A percentile compares a stretch with the other conserved stretches of the same genome.
Evolutionary conservation across 2,888 invertebrate genomes (phyloP).

Genomic region (Erannis defoliaria): DNA sequence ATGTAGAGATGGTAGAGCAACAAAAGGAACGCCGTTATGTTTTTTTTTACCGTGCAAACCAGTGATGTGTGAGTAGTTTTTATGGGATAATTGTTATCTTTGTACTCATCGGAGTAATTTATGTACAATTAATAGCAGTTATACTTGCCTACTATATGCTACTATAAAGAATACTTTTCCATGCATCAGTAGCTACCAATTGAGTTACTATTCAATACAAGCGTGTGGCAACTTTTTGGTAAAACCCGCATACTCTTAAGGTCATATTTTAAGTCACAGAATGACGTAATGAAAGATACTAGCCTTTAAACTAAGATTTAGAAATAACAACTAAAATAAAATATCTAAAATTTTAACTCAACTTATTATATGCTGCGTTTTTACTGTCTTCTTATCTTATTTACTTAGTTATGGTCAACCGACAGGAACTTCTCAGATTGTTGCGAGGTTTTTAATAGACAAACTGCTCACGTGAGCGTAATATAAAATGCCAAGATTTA

Average conservation of each 20-base stretch:
- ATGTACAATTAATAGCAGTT: not conserved
- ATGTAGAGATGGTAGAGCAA: constrained; percentile 4
- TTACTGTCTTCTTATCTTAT: not conserved
- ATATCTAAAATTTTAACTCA: not conserved
- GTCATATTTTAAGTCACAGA: constrained; percentile 16
- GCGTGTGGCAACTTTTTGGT: not conserved
- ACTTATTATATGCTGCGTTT: not conserved
- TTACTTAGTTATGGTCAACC: not conserved
- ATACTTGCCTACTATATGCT: not conserved
- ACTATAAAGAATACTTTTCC: not conserved
- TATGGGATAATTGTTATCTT: constrained; percentile 17
- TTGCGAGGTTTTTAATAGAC: constrained; percentile 8
- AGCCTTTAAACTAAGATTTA: not conserved
- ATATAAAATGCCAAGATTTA: not conserved
- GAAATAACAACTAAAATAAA: not conserved
- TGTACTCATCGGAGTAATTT: not conserved
- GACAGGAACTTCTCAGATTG: constrained; percentile 9
- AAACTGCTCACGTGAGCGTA: not conserved
- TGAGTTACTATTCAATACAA: not conserved
- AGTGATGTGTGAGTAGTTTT: constrained; percentile 20
- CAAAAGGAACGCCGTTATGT: constrained; percentile 9
- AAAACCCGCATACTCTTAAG: constrained; percentile 24
- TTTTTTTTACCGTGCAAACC: constrained; percentile 19
- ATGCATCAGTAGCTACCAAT: not conserved
- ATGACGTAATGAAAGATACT: constrained; percentile 27